Evolutionary conservation across 2,113 vertebrate genomes (phyloP).

Genomic region (Petrocephalus microphthalmus): DNA sequence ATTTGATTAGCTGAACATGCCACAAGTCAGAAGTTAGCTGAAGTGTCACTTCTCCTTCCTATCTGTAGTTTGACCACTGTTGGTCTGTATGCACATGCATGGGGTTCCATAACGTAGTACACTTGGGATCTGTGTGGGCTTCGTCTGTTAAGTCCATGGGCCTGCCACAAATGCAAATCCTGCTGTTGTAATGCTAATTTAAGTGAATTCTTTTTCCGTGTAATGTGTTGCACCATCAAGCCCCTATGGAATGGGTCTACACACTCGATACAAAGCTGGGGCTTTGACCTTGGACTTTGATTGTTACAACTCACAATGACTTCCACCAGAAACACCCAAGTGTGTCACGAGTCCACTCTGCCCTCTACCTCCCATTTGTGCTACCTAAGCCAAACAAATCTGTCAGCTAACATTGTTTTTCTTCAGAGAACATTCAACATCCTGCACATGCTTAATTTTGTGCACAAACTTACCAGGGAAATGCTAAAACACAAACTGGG

Average conservation of each 20-base stretch:
- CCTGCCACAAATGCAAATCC: conserved; percentile 1
- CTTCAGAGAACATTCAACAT: not conserved
- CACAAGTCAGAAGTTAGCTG: not conserved
- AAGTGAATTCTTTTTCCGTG: not conserved
- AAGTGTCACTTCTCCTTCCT: not conserved
- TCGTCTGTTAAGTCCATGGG: not conserved
- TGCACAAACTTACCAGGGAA: not conserved
- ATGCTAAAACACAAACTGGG: not conserved
- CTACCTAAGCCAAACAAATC: not conserved
- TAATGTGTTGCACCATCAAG: not conserved
- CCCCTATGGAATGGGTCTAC: not conserved
- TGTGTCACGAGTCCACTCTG: not conserved
- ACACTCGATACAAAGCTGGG: not conserved
- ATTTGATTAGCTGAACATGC: not conserved
- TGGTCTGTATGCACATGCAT: not conserved
- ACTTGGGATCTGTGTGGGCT: not conserved
- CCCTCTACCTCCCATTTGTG: not conserved
- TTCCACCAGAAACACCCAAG: not conserved
- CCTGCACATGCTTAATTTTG: not conserved
- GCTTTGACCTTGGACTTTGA: not conserved
- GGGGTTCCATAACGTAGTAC: not conserved
- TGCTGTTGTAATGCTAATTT: conserved; percentile 5
- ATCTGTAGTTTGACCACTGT: not conserved
- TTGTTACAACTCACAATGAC: not conserved
- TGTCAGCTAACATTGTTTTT: not conserved